Evolutionary conservation across 2,888 invertebrate genomes (phyloP), one percentile per base, ranked within the genome.

Genomic region (Parelbella ahira): DNA sequence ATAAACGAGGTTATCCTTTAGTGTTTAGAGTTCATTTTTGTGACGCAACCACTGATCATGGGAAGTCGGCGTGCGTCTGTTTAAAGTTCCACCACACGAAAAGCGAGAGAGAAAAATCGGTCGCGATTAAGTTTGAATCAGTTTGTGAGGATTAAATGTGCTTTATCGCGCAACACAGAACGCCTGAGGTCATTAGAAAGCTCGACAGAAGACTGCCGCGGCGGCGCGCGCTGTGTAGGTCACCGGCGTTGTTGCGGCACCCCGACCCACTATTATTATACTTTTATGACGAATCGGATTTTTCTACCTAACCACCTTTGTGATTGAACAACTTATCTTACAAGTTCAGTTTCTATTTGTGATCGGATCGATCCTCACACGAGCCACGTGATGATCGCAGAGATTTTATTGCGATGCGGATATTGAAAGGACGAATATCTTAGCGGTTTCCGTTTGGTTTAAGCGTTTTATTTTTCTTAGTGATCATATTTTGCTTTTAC

Each of bases 231-330:
- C 83, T 78, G 76, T 77, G 55, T 65, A 78, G 83, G 84, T 82
- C 83, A 78, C 76, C 75, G 73, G 70, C 51, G 81, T 79, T 81
- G 80, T 78, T 84, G 83, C 83, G 83, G 82, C 80, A 73, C 70
- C 76, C 78, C 79, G 75, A 77, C 80, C 84, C 78, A 82, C 86
- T 84, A 84, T 83, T 84, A 84, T 84, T 86, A 84, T 82, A 84
- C 79, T 87, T 87, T 87, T 87, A 87, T 87, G 86, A 87, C 82
- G 81, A 81, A 83, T 86, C 80, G 74, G 79, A 77, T 84, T 82
- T 83, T 76, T 75, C 74, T 74, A 70, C 69, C 63, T 63, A 63
- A 70, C 67, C 68, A 66, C 65, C 69, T 71, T 73, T 74, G 69
- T 63, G 66, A 66, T 64, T 41, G 36, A 36, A 53, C 52, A 47